Base-by-base conservation (phyloP, 1,140 invertebrate genomes). In the Zaprionus nigranus region DNA sequence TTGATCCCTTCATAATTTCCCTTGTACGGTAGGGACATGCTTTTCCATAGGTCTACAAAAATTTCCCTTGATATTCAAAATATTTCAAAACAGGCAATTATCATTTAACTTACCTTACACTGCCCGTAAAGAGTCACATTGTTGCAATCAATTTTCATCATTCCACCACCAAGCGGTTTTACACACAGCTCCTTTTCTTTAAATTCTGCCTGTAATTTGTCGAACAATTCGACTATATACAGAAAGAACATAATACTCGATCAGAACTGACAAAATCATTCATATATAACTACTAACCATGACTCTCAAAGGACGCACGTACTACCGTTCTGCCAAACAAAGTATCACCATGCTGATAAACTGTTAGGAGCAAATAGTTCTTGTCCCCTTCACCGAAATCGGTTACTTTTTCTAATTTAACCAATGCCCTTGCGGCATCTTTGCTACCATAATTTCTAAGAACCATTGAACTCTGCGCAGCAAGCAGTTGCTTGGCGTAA, bases 151-250 rank as follows among this genome's bases (percentile, higher is more conserved):
- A 72, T 28, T 0, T 67, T 1, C 26, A 90, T 68, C 17, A 22
- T 65, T 26, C 85, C 85, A 20, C 85, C 85, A 17, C 85, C 85
- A 3, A 80, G 36, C 13, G 69, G 38, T 30, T 59, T 79, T 2
- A 62, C 46, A 30, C 85, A 90, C 3, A 86, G 60, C 3, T 70
- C 79, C 7, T 46, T 1, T 5, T 46, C 13, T 0, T 68, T 43
- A 69, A 90, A 64, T 28, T 82, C 64, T 1, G 15, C 20, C 17
- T 58, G n/a, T 3, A 63, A 2, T 6, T 46, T n/a, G 7, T 82
- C 57, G 5, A 68, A 90, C 4, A 90, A 7, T 0, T 51, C 1
- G 6, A 11, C 56, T 79, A 64, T 68, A 36, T 49, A 30, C 28
- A 13, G 26, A 1, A 30, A 30, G 12, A 34, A 49, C 6, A 20